Percentiles rank a stretch among this genome's conserved stretches.
These are phyloP conservation scores for Sciaenops ocellatus DNA, from an alignment of 2,797 vertebrate species.

Conservation along the genomic window DNA sequence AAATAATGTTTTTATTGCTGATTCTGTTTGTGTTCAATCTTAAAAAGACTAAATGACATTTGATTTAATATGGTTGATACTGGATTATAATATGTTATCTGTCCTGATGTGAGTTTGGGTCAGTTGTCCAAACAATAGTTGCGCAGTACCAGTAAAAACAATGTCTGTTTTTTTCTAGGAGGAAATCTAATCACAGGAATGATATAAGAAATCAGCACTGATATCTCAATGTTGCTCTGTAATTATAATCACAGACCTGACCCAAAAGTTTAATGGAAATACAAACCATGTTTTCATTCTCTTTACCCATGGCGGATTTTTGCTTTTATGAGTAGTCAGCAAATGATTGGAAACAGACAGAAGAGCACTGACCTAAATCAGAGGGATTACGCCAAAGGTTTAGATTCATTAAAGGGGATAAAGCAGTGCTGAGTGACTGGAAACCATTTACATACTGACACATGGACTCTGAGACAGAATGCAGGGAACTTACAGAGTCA, in stretches of 20 bases:
- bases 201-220: constrained; percentile 54
- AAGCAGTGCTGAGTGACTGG: constrained; percentile 51
- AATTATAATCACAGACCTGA: constrained; percentile 73
- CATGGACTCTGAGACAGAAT: constrained; percentile 29
- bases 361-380: constrained; percentile 56
- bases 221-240: constrained; percentile 53
- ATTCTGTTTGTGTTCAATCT: constrained; percentile 17
- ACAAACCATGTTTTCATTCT: constrained; percentile 67
- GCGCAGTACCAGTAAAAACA: constrained; percentile 51
- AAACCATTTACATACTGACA: constrained; percentile 56
- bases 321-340: constrained; percentile 67
- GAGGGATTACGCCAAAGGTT: constrained; percentile 58
- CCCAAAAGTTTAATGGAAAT: constrained; percentile 70
- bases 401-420: constrained; percentile 64
- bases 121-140: constrained; percentile 45
- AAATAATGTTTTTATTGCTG: constrained; percentile 50
- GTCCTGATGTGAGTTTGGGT: constrained; percentile 39
- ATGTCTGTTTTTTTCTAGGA: constrained; percentile 65
- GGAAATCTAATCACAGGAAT: constrained; percentile 66
- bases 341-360: constrained; percentile 78
- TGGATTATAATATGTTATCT: constrained; percentile 32
- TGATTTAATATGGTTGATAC: constrained; percentile 39
- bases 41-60: constrained; percentile 26
- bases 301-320: constrained; percentile 49
- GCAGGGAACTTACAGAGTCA: constrained; percentile 15